Base-by-base conservation (phyloP, 2,113 vertebrate species). In the Baryphthengus martii region DNA sequence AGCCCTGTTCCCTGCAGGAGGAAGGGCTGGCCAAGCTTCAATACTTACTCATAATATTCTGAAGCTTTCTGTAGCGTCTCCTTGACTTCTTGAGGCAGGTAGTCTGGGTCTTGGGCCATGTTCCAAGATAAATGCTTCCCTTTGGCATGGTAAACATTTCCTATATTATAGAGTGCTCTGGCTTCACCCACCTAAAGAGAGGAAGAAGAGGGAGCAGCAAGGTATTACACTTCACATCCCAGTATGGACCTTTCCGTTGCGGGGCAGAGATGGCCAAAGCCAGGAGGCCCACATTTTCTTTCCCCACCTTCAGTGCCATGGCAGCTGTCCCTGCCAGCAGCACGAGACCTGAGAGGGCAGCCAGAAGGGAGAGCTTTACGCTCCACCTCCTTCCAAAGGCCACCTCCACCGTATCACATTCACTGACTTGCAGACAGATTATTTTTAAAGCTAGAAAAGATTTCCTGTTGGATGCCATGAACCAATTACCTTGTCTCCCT, bases 111-210 rank as follows among this genome's bases (percentile, higher is more conserved):
- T 88, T 99, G 99, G 4, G 97, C 96, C 9, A 97, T 83, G 45
- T 93, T 98, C 99, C 99, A 99, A 23, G 98, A 98, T 61, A 99
- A 98, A 90, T 99, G 99, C 97, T 99, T 99, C 7, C 99, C 99
- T 94, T 99, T 99, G 18, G 99, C 99, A 8, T 99, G 99, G 95
- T 98, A 99, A 91, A 99, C 99, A 5, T 99, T 99, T 20, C 99
- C 99, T 5, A 99, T 98, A 85, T 99, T 99, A 93, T 99, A 99
- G 50, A 99, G 97, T 0, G 99, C 99, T 91, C 99, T 97, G 12
- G 99, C 99, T 97, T 99, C 99, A 42, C 99, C 99, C 3, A 99
- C 98, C 99, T 99, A 61, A 23, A 44, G 19, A 40, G 76, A 23
- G 11, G 39, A 63, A 92, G 45, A 62, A 45, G 2, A 85, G 28